Percentiles rank a stretch among this genome's conserved stretches.
Conservation (phyloP, 2,888 invertebrate species). For the Eupithecia tripunctaria region DNA sequence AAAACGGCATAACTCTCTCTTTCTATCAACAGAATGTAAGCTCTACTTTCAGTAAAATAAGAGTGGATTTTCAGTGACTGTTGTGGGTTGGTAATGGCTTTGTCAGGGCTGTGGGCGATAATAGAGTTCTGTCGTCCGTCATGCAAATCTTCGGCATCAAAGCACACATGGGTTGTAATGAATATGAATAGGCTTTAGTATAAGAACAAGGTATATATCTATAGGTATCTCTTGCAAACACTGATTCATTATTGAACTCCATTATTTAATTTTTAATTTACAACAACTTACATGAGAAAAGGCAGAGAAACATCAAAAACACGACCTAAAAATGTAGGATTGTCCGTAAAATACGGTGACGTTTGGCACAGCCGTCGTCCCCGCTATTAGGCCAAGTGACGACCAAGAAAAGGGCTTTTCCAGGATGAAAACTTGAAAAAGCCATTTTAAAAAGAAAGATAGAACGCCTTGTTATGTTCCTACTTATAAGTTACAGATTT, state of each 20-base stretch:
- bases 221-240: not conserved
- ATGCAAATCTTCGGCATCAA: constrained; percentile 52
- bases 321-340: constrained; percentile 2
- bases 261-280: not conserved
- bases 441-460: not conserved
- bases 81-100: constrained; percentile 36
- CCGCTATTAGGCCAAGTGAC: constrained; percentile 17
- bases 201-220: not conserved
- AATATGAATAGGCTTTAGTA: constrained; percentile 39
- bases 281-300: not conserved
- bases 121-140: constrained; percentile 52
- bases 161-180: constrained; percentile 38
- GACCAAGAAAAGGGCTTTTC: constrained; percentile 9
- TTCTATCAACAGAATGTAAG: constrained; percentile 18
- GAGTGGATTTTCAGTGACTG: constrained; percentile 25
- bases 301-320: not conserved
- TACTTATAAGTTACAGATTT: not conserved
- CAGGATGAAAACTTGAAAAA: constrained; percentile 7
- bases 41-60: constrained; percentile 13
- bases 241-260: not conserved
- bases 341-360: constrained; percentile 2
- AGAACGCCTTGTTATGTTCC: not conserved
- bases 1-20: constrained; percentile 43
- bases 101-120: constrained; percentile 42
- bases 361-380: constrained; percentile 4